Percentiles rank a stretch among this genome's conserved stretches.
Evolutionary conservation across 2,888 invertebrate species (phyloP).

Genomic region (Tuberolachnus salignus): DNA sequence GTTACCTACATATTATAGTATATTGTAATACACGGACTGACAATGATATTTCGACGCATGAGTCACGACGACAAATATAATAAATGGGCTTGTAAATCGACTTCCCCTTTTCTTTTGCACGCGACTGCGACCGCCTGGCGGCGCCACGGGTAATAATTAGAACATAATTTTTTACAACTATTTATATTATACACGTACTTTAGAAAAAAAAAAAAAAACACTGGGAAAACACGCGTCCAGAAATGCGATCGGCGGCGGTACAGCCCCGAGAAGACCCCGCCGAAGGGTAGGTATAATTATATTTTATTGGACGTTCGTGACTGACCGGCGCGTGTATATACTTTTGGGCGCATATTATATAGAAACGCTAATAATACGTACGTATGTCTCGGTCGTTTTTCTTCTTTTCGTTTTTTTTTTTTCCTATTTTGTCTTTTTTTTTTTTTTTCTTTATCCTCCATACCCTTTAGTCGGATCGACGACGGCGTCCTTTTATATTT

Average conservation of each 20-base stretch:
- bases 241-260: slow-evolving; percentile 25
- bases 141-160: slow-evolving; percentile 45
- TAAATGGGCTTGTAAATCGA: slow-evolving; percentile 52
- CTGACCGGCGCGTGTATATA: slow-evolving; percentile 4
- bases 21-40: neutral
- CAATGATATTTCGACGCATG: slow-evolving; percentile 48
- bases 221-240: slow-evolving; percentile 11
- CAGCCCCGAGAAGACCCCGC: slow-evolving; percentile 22
- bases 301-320: slow-evolving; percentile 53
- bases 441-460: neutral
- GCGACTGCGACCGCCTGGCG: slow-evolving; percentile 49
- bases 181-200: neutral
- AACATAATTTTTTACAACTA: slow-evolving; percentile 22
- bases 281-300: slow-evolving; percentile 38
- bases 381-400: neutral
- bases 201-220: too few species aligned
- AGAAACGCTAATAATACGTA: too few species aligned
- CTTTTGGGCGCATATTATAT: neutral
- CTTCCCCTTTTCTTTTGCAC: slow-evolving; percentile 51
- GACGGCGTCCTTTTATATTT: slow-evolving; percentile 10
- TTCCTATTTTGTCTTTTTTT: neutral
- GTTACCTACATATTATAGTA: neutral
- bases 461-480: slow-evolving; percentile 3
- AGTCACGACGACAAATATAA: slow-evolving; percentile 33
- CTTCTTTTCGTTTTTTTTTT: neutral